Evolutionary conservation across 2,888 invertebrate genomes (phyloP), one percentile per base, ranked within the genome.

Genomic region (Meteorus colon): DNA sequence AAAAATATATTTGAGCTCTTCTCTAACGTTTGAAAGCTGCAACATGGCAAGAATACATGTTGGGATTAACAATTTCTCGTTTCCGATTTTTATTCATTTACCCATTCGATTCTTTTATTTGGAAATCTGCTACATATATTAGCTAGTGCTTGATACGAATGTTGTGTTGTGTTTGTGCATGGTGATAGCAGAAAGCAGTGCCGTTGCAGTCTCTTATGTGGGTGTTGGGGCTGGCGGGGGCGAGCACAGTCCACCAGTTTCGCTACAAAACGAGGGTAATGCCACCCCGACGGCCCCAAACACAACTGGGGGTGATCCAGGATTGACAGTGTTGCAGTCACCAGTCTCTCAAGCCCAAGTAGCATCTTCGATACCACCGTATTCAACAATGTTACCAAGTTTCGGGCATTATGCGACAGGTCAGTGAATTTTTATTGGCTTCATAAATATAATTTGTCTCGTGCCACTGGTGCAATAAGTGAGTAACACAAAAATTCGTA

Each of bases 371-470:
- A 90, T 91, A 81, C 91, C 92, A 79, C 92, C 92, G 82, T 92
- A 93, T 85, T 91, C 93, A 78, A 91, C 93, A 83, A 92, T 93
- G 92, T 91, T 94, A 83, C 94, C 94, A 79, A 93, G 93, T 90
- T 94, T 94, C 88, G 93, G 93, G 90, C 92, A 92, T 83, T 94
- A 94, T 87, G 91, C 93, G 78, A 91, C 94, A 92, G 94, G 94
- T 92, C 90, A 91, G 91, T 91, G 86, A 29, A 37, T 41, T 48
- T 74, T 27, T 37, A 16, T 71, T 45, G 31, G 5, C n/a, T 34
- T 34, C 24, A 66, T 70, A 29, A 41, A 45, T 74, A 69, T 69
- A 71, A 69, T 74, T 75, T 31, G 16, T 55, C 62, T 12, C 65
- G 29, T 67, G 41, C 5, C 29, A 31, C 10, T n/a, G 63, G 31